A percentile compares a stretch with the other conserved stretches of the same genome.
Evolutionary conservation across 2,888 invertebrate genomes (phyloP).

Genomic region (Miltochrista miniata): DNA sequence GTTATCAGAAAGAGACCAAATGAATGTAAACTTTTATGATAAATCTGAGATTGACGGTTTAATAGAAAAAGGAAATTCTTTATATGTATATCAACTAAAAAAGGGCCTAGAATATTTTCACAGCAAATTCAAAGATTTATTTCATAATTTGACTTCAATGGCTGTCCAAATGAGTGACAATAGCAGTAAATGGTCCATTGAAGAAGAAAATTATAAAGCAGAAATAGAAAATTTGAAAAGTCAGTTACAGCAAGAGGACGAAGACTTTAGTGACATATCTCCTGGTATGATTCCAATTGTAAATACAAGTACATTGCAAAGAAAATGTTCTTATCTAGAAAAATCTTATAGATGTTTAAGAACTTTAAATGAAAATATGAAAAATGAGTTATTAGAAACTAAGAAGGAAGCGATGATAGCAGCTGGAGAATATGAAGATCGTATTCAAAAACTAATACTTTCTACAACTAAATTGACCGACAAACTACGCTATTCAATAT

Average conservation of each 20-base stretch:
- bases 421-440: conserved; percentile 65
- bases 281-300: conserved; percentile 60
- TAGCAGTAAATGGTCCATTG: conserved; percentile 67
- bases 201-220: conserved; percentile 73
- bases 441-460: conserved; percentile 69
- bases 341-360: conserved; percentile 70
- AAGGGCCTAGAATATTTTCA: conserved; percentile 69
- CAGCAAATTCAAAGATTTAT: conserved; percentile 68
- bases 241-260: conserved; percentile 55
- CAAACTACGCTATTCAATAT: conserved; percentile 74
- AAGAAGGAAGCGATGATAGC: conserved; percentile 73
- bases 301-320: conserved; percentile 51
- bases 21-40: conserved; percentile 51
- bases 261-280: conserved; percentile 65
- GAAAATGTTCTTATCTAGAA: conserved; percentile 73
- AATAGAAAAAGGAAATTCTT: conserved; percentile 45
- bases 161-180: conserved; percentile 71
- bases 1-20: conserved; percentile 56
- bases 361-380: conserved; percentile 79
- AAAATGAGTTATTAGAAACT: conserved; percentile 73
- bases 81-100: conserved; percentile 63
- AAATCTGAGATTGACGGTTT: conserved; percentile 51
- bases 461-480: conserved; percentile 67
- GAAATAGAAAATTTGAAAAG: conserved; percentile 69
- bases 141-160: conserved; percentile 71